Conservation (phyloP, 2,888 invertebrate species). For the Hyles lineata region DNA sequence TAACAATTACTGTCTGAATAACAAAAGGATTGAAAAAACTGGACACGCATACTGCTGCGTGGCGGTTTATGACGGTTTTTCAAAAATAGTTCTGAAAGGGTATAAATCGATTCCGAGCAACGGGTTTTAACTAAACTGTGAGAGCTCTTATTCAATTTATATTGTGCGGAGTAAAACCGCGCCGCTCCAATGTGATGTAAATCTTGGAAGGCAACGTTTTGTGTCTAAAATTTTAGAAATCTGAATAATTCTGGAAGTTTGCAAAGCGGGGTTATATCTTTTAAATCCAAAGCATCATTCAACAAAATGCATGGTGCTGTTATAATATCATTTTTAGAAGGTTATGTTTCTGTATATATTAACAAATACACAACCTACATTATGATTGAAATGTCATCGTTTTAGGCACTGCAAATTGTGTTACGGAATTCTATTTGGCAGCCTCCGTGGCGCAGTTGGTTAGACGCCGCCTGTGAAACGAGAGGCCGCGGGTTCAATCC, state of each 20-base stretch:
- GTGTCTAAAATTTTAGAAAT: neutral
- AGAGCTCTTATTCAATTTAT: neutral
- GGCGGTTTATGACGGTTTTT: slow-evolving; percentile 26
- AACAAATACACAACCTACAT: too few species aligned
- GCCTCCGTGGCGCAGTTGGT: too few species aligned
- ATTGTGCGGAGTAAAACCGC: neutral
- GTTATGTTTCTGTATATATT: neutral
- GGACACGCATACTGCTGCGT: slow-evolving; percentile 35
- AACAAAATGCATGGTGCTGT: neutral
- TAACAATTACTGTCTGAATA: slow-evolving; percentile 54
- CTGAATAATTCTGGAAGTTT: neutral
- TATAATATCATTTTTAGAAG: neutral
- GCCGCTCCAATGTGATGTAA: neutral
- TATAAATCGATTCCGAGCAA: slow-evolving; percentile 34
- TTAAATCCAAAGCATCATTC: neutral
- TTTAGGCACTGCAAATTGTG: too few species aligned
- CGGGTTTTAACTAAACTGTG: neutral
- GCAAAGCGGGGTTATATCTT: neutral
- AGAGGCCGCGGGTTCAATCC: too few species aligned
- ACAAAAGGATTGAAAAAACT: slow-evolving; percentile 45
- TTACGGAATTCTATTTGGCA: too few species aligned
- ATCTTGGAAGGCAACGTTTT: neutral
- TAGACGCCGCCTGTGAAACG: too few species aligned
- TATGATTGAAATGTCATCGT: too few species aligned
- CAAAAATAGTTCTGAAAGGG: slow-evolving; percentile 52